Evolutionary conservation across 2,888 invertebrate species (phyloP).

Genomic region (Scaptomyza tumidula): DNA sequence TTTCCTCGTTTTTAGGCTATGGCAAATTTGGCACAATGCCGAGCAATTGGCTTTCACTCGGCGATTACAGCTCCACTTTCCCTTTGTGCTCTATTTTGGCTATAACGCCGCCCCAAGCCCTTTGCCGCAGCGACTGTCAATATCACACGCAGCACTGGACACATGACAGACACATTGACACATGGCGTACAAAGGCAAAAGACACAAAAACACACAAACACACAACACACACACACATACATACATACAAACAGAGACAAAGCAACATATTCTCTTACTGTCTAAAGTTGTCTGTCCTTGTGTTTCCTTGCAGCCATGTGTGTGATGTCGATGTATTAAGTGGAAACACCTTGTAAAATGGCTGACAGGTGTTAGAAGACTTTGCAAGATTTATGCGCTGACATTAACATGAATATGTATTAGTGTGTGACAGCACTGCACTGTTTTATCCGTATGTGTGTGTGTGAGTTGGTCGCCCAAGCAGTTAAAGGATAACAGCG

Average conservation of each 20-base stretch:
- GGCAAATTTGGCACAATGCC: constrained; percentile 52
- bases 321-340: constrained; percentile 70
- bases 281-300: constrained; percentile 16
- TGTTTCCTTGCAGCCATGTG: constrained; percentile 27
- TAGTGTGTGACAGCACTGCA: constrained; percentile 66
- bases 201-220: constrained; percentile 24
- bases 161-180: constrained; percentile 78
- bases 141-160: constrained; percentile 78
- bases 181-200: constrained; percentile 71
- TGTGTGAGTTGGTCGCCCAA: constrained; percentile 57
- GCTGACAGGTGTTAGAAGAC: constrained; percentile 79
- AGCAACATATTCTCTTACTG: constrained; percentile 20
- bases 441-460: constrained; percentile 29
- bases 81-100: background rate
- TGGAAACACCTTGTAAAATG: constrained; percentile 79
- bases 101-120: background rate
- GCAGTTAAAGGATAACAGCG: constrained; percentile 81
- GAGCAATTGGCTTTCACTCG: constrained; percentile 51
- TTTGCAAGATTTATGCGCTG: constrained; percentile 80
- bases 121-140: constrained; percentile 62
- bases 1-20: constrained; percentile 2
- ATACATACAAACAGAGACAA: constrained; percentile 19
- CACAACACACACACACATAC: constrained; percentile 12
- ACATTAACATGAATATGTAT: constrained; percentile 80
- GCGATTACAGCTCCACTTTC: constrained; percentile 34